Conservation (phyloP, 2,888 invertebrate species). For the Scaptomyza tumidula region DNA sequence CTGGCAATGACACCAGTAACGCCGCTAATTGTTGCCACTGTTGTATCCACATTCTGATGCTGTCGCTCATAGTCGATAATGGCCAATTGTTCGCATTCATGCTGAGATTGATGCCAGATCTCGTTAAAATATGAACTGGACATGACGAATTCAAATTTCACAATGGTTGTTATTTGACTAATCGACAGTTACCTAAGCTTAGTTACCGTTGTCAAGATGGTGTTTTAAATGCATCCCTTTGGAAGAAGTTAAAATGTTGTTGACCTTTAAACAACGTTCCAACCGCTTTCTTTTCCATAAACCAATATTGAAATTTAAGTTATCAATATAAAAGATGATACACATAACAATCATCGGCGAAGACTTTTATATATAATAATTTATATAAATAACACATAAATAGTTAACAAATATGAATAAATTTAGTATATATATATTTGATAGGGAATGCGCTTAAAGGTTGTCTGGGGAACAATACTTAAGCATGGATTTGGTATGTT, state of each 20-base stretch:
- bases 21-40: slow-evolving; percentile 85
- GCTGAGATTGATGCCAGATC: slow-evolving; percentile 88
- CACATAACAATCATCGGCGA: slow-evolving; percentile 34
- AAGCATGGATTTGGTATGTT: slow-evolving; percentile 89
- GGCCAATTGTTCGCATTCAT: slow-evolving; percentile 83
- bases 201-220: slow-evolving; percentile 42
- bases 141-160: slow-evolving; percentile 85
- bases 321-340: slow-evolving; percentile 27
- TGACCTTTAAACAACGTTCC: not conserved
- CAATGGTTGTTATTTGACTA: slow-evolving; percentile 6
- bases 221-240: not conserved
- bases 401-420: slow-evolving; percentile 64
- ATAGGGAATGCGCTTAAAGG: slow-evolving; percentile 62
- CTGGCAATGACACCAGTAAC: slow-evolving; percentile 80
- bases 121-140: slow-evolving; percentile 90
- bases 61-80: slow-evolving; percentile 87
- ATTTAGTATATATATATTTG: slow-evolving; percentile 5
- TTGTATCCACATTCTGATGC: slow-evolving; percentile 85
- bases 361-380: slow-evolving; percentile 30
- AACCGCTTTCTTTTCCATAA: not conserved
- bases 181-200: not conserved
- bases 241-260: not conserved
- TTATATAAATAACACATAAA: slow-evolving; percentile 54
- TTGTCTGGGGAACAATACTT: slow-evolving; percentile 88
- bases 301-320: not conserved